Evolutionary conservation across 53 echinoderm and acorn worm genomes (phyloP).

Genomic region (Antedon mediterranea): DNA sequence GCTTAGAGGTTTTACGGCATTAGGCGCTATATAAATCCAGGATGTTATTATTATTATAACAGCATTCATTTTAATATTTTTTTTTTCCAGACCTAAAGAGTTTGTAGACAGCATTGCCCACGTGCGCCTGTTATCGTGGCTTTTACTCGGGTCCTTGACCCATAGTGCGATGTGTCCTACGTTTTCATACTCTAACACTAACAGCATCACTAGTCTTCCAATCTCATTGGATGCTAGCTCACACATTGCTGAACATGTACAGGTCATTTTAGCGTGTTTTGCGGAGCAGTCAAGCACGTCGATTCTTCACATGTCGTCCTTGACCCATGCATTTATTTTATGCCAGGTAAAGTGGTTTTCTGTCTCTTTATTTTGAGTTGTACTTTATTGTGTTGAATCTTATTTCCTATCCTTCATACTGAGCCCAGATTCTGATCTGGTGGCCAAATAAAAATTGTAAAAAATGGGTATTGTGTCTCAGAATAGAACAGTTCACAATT

Average conservation of each 20-base stretch:
- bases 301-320: constrained; percentile 91
- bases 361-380: too few relatives aligned
- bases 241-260: constrained; percentile 92
- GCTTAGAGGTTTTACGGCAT: too few relatives aligned
- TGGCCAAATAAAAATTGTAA: too few relatives aligned
- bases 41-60: too few relatives aligned
- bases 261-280: constrained; percentile 92
- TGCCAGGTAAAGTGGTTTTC: constrained; percentile 98
- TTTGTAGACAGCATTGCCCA: constrained; percentile 98
- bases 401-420: too few relatives aligned
- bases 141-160: constrained; percentile 79
- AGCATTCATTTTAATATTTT: not conserved
- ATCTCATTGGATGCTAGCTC: constrained; percentile 82
- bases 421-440: too few relatives aligned
- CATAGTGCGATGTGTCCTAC: constrained; percentile 73
- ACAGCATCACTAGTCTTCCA: constrained; percentile 58
- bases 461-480: too few relatives aligned
- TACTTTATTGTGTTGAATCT: too few relatives aligned
- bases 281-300: constrained; percentile 98
- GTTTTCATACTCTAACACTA: constrained; percentile 19
- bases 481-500: too few relatives aligned
- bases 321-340: constrained; percentile 91
- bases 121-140: constrained; percentile 85
- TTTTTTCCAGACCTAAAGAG: constrained; percentile 62
- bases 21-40: too few relatives aligned